Evolutionary conservation across 2,797 vertebrate species (phyloP).

Genomic region (Danio kyathit): DNA sequence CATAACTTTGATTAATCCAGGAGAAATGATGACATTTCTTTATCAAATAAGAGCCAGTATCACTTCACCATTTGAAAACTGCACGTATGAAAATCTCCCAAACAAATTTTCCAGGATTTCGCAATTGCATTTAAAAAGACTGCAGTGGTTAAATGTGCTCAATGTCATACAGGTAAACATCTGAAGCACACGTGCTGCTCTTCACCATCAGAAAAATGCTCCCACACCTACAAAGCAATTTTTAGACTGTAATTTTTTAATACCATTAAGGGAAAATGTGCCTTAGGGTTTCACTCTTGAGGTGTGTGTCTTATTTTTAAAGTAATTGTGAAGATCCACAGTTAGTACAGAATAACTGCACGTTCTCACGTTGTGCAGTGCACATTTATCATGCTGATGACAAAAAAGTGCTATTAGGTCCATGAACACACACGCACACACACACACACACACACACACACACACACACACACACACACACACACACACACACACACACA

Average conservation of each 20-base stretch:
- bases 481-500: background rate
- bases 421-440: no score
- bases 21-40: background rate
- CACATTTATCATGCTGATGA: background rate
- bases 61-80: background rate
- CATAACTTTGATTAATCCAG: background rate
- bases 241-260: background rate
- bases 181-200: background rate
- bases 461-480: no score
- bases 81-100: background rate
- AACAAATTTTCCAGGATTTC: conserved; percentile 1
- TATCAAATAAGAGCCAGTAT: background rate
- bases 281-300: background rate
- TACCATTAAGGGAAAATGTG: no score
- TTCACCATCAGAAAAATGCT: background rate
- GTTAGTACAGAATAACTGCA: background rate
- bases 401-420: background rate
- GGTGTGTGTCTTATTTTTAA: background rate
- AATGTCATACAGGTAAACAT: background rate
- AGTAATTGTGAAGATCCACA: no score
- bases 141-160: background rate
- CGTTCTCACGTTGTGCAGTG: background rate
- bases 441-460: no score
- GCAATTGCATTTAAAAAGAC: background rate
- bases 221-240: conserved; percentile 6